A percentile compares a stretch with the other conserved stretches of the same genome.
Conservation (phyloP, 2,888 invertebrate species). For the Ceramica pisi region DNA sequence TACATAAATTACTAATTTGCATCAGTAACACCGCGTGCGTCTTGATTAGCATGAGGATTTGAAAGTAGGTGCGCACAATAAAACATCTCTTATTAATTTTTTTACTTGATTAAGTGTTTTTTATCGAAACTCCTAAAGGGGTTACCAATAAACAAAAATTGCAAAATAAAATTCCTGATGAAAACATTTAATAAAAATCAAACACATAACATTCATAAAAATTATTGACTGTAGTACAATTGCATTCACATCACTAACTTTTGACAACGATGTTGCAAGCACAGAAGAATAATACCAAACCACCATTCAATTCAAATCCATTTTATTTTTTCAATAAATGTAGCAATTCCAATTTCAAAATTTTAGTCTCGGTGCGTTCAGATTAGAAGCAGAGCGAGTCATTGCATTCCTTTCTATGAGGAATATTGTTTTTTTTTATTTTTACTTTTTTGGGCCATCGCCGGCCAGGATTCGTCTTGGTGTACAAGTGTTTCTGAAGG, state of each 20-base stretch:
- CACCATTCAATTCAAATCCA: too few relatives aligned
- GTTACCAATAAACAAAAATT: neutral
- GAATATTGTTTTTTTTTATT: slow-evolving; percentile 64
- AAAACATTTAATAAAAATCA: neutral
- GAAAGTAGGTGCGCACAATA: neutral
- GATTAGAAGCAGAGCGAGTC: slow-evolving; percentile 68
- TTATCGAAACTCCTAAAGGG: neutral
- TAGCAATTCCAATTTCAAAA: slow-evolving; percentile 44
- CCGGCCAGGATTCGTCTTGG: slow-evolving; percentile 84
- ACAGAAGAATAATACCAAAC: slow-evolving; percentile 2
- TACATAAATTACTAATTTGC: slow-evolving; percentile 21
- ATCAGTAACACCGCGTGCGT: slow-evolving; percentile 1
- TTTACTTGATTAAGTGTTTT: neutral
- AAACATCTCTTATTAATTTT: neutral
- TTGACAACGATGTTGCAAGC: neutral
- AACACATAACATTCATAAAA: neutral
- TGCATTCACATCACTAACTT: neutral
- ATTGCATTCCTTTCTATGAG: slow-evolving; percentile 57
- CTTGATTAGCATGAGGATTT: slow-evolving; percentile 8
- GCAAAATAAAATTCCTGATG: neutral
- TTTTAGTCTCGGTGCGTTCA: slow-evolving; percentile 62
- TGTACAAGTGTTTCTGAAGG: slow-evolving; percentile 80
- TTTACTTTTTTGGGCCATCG: slow-evolving; percentile 56
- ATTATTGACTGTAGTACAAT: neutral
- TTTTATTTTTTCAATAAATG: slow-evolving; percentile 26